A percentile compares a stretch with the other conserved stretches of the same genome.
Evolutionary conservation across 2,888 invertebrate genomes (phyloP).

Genomic region (Aelia acuminata): DNA sequence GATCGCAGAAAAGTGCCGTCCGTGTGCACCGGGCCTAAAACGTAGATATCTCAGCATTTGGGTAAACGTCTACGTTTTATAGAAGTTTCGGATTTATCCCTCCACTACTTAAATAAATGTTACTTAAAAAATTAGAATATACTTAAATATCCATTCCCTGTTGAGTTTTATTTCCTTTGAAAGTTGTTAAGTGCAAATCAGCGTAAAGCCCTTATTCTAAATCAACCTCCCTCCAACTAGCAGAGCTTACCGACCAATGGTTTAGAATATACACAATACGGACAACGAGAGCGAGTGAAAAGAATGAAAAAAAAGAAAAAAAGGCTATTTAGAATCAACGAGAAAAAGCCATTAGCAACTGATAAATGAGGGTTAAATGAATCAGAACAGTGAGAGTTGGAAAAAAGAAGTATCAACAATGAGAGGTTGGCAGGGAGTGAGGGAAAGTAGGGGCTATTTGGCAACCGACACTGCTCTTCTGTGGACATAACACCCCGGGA

Average conservation of each 20-base stretch:
- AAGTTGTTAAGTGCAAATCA: background rate
- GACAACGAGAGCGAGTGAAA: background rate
- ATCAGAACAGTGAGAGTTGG: conserved; percentile 3
- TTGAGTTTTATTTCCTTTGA: background rate
- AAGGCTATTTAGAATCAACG: conserved; percentile 40
- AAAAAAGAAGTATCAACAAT: background rate
- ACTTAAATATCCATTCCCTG: background rate
- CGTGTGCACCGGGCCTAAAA: no score
- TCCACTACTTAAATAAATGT: background rate
- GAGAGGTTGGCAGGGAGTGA: background rate
- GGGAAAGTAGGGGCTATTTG: background rate
- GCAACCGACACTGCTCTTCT: no score
- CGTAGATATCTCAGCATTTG: no score
- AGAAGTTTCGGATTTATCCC: no score
- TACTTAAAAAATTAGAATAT: background rate
- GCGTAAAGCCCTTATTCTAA: background rate
- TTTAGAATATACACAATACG: background rate
- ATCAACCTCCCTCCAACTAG: no score
- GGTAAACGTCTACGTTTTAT: no score
- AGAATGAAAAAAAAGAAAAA: background rate
- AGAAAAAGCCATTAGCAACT: conserved; percentile 35
- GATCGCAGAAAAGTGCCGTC: no score
- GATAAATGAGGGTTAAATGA: conserved; percentile 27
- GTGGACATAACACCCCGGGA: no score
- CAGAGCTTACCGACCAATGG: background rate